Base-by-base conservation (phyloP, 2,797 vertebrate species). In the Petrocephalus schoutedeni region DNA sequence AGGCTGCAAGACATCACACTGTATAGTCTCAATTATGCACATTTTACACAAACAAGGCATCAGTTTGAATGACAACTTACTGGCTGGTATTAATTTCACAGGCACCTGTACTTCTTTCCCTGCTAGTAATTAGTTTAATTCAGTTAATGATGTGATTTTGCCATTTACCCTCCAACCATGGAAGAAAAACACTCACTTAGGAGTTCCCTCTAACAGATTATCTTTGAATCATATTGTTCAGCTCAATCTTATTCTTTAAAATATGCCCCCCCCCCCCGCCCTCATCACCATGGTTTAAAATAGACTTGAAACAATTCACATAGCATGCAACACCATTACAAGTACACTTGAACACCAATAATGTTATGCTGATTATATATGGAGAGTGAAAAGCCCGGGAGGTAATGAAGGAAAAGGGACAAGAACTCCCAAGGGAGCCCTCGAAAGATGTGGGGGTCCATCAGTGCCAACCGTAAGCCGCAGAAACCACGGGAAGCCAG, bases 121-220 rank as follows among this genome's bases (percentile, higher is more conserved):
- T 16, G 51, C 16, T 41, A 59, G 86, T 87, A 87, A 80, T 80
- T 87, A 87, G 19, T 82, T 87, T 58, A 32, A 59, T 64, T 61
- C 41, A 61, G 19, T 77, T 74, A 74, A 45, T 74, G 51, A 54
- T 77, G 8, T 16, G 7, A 36, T 23, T 87, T 74, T 87, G 41
- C 64, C 61, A 51, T 87, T 56, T 36, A 87, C 21, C n/a, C 49
- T 21, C 23, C n/a, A 83, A 51, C 80, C 80, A 83, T 83, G 21
- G 4, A 51, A 83, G 53, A 83, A 23, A 64, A 12, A 45, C 28
- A 67, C n/a, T 23, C 80, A 51, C 49, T 83, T 45, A 6, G 1
- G 59, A 61, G 80, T 21, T 51, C 19, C 80, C 19, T n/a, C n/a
- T 83, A 9, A 83, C n/a, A 21, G 49, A 8, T 23, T 21, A 51